Conservation (phyloP, 2,888 invertebrate genomes). For the Phortica okadai region DNA sequence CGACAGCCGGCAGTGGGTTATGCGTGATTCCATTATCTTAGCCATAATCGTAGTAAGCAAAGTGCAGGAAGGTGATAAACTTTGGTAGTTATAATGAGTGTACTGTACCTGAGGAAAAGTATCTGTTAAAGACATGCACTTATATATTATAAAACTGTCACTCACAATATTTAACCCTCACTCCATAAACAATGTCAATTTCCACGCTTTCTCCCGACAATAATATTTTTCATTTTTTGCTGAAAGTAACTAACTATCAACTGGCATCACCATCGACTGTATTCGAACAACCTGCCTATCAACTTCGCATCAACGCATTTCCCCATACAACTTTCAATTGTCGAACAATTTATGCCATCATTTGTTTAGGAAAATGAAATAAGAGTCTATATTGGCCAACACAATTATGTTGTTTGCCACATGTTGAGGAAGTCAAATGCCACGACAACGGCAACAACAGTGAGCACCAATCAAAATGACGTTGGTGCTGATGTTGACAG, state of each 20-base stretch:
- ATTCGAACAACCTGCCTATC: not conserved
- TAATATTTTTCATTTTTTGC: too few species aligned
- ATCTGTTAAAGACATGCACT: too few species aligned
- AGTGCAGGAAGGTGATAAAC: not conserved
- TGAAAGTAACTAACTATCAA: too few species aligned
- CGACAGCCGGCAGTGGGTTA: conserved; percentile 35
- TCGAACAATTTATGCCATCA: conserved; percentile 17
- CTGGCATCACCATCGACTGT: not conserved
- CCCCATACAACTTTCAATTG: conserved; percentile 27
- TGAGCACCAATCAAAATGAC: not conserved
- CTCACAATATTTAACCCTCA: too few species aligned
- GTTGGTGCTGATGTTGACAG: not conserved
- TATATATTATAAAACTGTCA: too few species aligned
- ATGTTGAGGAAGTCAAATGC: conserved; percentile 25
- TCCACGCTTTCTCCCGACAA: too few species aligned
- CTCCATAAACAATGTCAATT: too few species aligned
- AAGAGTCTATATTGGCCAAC: conserved; percentile 3
- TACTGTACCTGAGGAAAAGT: too few species aligned
- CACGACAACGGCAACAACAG: not conserved
- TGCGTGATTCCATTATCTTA: conserved; percentile 61
- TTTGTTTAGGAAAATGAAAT: conserved; percentile 14
- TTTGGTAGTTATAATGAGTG: too few species aligned
- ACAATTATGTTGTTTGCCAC: conserved; percentile 25
- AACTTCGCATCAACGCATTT: not conserved
- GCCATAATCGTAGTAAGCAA: conserved; percentile 47